Evolutionary conservation across 2,888 invertebrate species (phyloP).

Genomic region (Oxyteleia sp.): DNA sequence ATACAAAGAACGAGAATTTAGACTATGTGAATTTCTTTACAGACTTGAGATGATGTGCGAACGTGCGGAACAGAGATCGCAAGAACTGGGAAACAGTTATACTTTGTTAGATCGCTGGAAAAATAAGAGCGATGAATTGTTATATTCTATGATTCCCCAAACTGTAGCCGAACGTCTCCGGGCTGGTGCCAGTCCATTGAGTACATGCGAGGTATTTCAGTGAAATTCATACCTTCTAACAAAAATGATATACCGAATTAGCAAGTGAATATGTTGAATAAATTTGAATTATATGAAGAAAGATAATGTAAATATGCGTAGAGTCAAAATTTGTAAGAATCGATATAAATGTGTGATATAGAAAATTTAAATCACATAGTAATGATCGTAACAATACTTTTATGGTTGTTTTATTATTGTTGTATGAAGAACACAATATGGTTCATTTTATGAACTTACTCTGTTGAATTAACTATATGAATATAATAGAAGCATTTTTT

Average conservation of each 20-base stretch:
- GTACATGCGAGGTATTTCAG: constrained; percentile 92
- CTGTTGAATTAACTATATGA: no score
- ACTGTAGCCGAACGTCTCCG: constrained; percentile 94
- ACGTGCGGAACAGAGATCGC: constrained; percentile 93
- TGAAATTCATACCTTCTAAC: no score
- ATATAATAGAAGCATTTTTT: no score
- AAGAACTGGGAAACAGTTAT: constrained; percentile 93
- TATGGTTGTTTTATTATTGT: no score
- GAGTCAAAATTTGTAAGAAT: no score
- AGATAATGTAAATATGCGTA: constrained; percentile 3
- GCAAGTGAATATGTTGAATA: background rate
- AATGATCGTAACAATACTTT: no score
- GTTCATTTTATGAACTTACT: no score
- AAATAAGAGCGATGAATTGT: constrained; percentile 93
- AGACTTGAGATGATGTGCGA: constrained; percentile 94
- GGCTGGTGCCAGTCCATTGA: constrained; percentile 92
- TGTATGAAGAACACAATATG: no score
- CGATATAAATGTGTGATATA: no score
- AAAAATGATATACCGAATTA: background rate
- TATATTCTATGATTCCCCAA: constrained; percentile 97
- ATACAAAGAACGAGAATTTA: no score
- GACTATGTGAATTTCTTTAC: constrained; percentile 71
- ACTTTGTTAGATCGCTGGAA: constrained; percentile 94
- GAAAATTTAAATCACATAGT: no score
- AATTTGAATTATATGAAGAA: constrained; percentile 9